Evolutionary conservation across 2,888 invertebrate species (phyloP), one percentile per base, ranked within the genome.

Genomic region (Sericinus montela): DNA sequence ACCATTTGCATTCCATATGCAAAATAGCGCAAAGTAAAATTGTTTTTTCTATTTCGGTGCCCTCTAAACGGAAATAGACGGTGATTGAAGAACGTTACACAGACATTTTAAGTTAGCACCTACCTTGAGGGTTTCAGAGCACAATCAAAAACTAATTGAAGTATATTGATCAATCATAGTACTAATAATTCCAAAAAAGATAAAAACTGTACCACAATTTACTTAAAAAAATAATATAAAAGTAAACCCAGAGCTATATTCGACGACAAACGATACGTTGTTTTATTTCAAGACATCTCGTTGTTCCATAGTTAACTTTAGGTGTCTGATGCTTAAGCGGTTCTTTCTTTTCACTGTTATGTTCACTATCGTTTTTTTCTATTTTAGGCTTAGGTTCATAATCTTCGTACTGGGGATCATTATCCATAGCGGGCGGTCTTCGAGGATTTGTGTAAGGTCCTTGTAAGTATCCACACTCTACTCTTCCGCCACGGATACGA

Each of bases 381-480:
- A 30, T 8, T 9, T 32, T 15, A 9, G 13, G 28, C 32, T 32
- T 10, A 9, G 32, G 25, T 13, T 38, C 23, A 28, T 14, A n/a
- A 4, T 48, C 40, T n/a, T 50, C 45, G 7, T 39, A 16, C 1
- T 44, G 43, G 15, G 38, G 30, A 15, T n/a, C 8, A 41, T 49
- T 34, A 7, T 62, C 56, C 41, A 42, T 49, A 8, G 49, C 55
- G 0, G 67, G 62, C 1, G 73, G 73, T 51, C 72, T 61, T 15
- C 70, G 59, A 19, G 59, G 48, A 44, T 67, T 69, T 0, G 54
- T 63, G 30, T 61, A 84, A 1, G 82, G 84, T 0, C 60, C 65
- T 6, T 69, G 51, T 1, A 64, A 52, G 51, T 86, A 85, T 0
- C 85, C 85, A 55, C 85, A 85, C 57, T 84, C 85, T 14, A 85